Percentiles rank a stretch among this genome's conserved stretches.
These are phyloP conservation scores for Hylyphantes graminicola DNA, from an alignment of 1,140 invertebrate species.

Conservation along the genomic window DNA sequence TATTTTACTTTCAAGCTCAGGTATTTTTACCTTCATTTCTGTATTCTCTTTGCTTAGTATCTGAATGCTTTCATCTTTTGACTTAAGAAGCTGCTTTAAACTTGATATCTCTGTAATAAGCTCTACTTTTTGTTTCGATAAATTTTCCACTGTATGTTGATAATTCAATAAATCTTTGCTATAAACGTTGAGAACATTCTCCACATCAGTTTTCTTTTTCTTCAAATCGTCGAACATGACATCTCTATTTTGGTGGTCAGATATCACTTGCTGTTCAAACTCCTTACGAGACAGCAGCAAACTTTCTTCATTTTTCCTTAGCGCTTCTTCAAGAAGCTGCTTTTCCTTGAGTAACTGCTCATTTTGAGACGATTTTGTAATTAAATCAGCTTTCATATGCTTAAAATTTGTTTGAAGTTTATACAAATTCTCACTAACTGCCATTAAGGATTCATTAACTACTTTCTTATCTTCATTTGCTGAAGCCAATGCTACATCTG, in stretches of 20 bases:
- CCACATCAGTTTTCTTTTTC: constrained; percentile 55
- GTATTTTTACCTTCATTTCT: background rate
- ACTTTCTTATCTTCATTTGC: constrained; percentile 68
- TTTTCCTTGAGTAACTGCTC: constrained; percentile 63
- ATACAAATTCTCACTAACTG: constrained; percentile 68
- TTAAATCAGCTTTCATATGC: constrained; percentile 69
- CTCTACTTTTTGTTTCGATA: constrained; percentile 61
- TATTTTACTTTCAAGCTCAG: constrained; percentile 8
- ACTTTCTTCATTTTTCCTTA: constrained; percentile 38
- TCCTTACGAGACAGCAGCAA: constrained; percentile 38
- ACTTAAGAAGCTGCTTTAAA: constrained; percentile 10
- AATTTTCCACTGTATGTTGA: constrained; percentile 62
- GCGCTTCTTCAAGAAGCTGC: constrained; percentile 51
- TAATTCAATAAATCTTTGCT: constrained; percentile 63
- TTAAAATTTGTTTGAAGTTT: constrained; percentile 69
- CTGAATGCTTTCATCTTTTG: constrained; percentile 23
- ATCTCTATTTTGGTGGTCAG: constrained; percentile 54
- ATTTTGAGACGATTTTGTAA: constrained; percentile 62
- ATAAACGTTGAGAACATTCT: constrained; percentile 58
- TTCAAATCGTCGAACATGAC: constrained; percentile 51
- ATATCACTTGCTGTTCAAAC: constrained; percentile 50
- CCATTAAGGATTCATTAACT: constrained; percentile 67
- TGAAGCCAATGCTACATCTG: constrained; percentile 66
- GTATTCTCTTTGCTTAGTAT: constrained; percentile 32
- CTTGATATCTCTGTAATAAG: constrained; percentile 62